Conservation (phyloP, 2,888 invertebrate species). For the Diarsia mendica region DNA sequence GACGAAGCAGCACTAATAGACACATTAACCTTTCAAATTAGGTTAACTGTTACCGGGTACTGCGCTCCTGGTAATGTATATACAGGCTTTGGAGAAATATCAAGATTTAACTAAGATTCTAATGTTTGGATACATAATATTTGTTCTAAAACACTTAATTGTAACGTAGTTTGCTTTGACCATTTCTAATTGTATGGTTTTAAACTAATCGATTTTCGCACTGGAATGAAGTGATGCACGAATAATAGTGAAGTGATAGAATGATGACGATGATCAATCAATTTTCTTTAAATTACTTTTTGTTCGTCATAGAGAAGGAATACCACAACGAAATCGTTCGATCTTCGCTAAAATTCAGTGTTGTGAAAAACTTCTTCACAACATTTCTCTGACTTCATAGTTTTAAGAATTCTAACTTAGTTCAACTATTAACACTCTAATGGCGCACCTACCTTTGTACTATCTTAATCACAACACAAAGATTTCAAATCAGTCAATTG, state of each 20-base stretch:
- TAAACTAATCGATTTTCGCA: neutral
- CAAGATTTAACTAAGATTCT: neutral
- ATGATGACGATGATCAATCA: neutral
- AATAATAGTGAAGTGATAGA: neutral
- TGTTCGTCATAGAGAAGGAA: neutral
- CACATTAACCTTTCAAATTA: conserved; percentile 57
- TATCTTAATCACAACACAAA: neutral
- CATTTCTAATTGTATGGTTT: neutral
- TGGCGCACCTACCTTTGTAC: neutral
- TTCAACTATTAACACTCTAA: neutral
- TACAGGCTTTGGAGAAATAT: neutral
- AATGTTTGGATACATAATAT: neutral
- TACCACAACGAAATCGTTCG: neutral
- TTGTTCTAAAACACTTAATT: neutral
- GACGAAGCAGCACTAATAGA: conserved; percentile 48
- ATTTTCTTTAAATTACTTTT: neutral
- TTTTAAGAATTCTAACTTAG: neutral
- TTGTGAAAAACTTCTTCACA: neutral
- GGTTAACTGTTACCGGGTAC: conserved; percentile 41
- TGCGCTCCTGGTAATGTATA: conserved; percentile 3
- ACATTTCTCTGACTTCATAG: neutral
- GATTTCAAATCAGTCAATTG: neutral
- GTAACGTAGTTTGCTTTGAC: neutral
- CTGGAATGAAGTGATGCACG: neutral
- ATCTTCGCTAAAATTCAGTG: neutral